These are phyloP conservation scores for Austrofundulus limnaeus DNA, from an alignment of 2,113 vertebrate genomes.

Conservation along the genomic window DNA sequence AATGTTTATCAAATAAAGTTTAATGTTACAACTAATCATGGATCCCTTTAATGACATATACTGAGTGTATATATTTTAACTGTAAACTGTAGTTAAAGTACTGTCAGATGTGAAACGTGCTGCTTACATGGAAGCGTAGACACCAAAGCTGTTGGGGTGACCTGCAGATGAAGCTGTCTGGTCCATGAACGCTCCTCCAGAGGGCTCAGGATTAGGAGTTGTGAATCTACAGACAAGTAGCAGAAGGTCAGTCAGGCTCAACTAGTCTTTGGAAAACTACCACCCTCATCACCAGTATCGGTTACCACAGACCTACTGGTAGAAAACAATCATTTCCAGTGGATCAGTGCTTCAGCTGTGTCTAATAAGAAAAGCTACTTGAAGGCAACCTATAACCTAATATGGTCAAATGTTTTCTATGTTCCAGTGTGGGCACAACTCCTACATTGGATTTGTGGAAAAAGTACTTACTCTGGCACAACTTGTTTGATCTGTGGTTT, in stretches of 20 bases:
- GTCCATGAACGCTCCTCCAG: slow-evolving; percentile 87
- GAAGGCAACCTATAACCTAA: too few relatives aligned
- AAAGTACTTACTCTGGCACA: slow-evolving; percentile 91
- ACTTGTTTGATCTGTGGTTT: slow-evolving; percentile 99
- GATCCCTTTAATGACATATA: too few relatives aligned
- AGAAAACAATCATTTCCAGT: neutral
- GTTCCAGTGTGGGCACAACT: too few relatives aligned
- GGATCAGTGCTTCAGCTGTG: neutral
- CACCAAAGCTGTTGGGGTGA: slow-evolving; percentile 82
- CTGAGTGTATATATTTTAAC: neutral
- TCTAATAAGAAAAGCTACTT: too few relatives aligned
- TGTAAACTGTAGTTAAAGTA: neutral
- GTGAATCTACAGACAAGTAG: slow-evolving; percentile 80
- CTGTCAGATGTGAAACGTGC: neutral
- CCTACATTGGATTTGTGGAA: too few relatives aligned
- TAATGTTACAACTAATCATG: too few relatives aligned
- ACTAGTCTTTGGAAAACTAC: too few relatives aligned
- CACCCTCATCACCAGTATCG: neutral
- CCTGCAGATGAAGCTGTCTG: slow-evolving; percentile 85
- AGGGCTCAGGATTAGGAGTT: slow-evolving; percentile 82
- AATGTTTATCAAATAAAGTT: too few relatives aligned
- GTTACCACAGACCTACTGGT: too few relatives aligned
- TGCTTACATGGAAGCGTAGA: slow-evolving; percentile 88
- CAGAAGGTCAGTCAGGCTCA: too few relatives aligned
- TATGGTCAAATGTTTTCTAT: too few relatives aligned